Evolutionary conservation across 64 coral and sea anemone genomes (phyloP), one percentile per base, ranked within the genome.

Genomic region (Catalaphyllia jardinei): DNA sequence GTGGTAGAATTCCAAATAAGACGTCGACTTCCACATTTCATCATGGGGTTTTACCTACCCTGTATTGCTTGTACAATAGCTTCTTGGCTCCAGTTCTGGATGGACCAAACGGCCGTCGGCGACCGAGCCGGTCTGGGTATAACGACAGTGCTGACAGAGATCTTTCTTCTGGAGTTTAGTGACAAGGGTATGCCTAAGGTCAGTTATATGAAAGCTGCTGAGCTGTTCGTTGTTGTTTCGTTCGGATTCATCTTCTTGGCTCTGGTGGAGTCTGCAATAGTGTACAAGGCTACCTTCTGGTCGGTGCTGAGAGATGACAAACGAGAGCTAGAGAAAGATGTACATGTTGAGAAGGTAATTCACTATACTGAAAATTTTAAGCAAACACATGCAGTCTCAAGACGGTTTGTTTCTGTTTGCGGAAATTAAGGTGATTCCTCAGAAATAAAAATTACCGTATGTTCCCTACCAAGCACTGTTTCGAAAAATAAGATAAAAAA

Each of bases 11-110:
- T 84, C 24, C 18, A 84, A 50, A 74, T 93, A 50, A 87, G 67
- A 12, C 87, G 91, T 35, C 77, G 87, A 28, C 77, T 88, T 12
- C 86, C 88, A 52, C 63, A 88, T 38, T 88, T 80, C 79, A 79
- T 93, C 3, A 28, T 93, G 24, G 76, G 72, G 4, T 79, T 93
- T 7, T 93, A 93, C 31, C 73, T 93, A 62, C 91, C 91, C 24
- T 93, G 77, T 10, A 88, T 88, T 22, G n/a, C 80, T 20, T 88
- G 91, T 73, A 93, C 91, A 7, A 30, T 72, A 4, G 73, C 80
- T 16, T 76, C 91, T 1, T 93, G 91, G 91, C 38, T 93, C 67
- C 38, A 86, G n/a, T 75, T 93, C n/a, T 93, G 91, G 91, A 79
- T 93, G 24, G 67, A 82, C 9, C 51, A 49, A 19, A 62, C n/a